Percentiles rank a stretch among this genome's conserved stretches.
phyloP scores from a whole-genome alignment of 2,113 vertebrate species.

The Asarcornis scutulata region DNA sequence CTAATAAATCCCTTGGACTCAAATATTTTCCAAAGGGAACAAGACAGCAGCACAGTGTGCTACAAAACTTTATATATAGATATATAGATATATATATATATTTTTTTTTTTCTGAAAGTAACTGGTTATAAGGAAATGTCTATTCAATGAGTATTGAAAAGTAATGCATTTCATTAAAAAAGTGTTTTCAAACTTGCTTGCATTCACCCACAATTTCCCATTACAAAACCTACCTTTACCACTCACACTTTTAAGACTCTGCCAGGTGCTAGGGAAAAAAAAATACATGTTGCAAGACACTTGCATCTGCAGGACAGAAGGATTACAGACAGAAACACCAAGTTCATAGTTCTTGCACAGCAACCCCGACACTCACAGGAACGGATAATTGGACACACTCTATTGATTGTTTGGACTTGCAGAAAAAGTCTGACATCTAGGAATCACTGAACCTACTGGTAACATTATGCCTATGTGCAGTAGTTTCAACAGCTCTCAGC shows the following conservation, averaged over 20 bases:
- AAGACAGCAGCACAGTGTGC: neutral
- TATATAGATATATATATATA: too few relatives aligned
- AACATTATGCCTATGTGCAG: fast-evolving
- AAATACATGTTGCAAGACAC: fast-evolving
- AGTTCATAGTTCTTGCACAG: neutral
- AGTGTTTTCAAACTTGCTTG: neutral
- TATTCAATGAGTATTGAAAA: neutral
- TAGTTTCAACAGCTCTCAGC: neutral
- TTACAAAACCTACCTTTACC: neutral
- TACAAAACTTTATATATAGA: neutral
- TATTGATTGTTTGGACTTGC: fast-evolving
- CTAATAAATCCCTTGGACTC: constrained; percentile 25
- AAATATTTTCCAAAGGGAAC: constrained; percentile 34
- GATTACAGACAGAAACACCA: neutral
- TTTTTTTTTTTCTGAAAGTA: neutral
- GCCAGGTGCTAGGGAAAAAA: neutral
- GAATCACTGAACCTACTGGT: neutral
- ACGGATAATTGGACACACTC: fast-evolving
- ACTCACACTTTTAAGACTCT: neutral
- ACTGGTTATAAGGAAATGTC: neutral
- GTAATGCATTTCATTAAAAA: neutral
- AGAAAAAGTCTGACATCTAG: fast-evolving
- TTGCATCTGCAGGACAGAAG: neutral
- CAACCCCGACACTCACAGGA: fast-evolving
- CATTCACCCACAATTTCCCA: neutral